These are phyloP conservation scores for Lathamus discolor DNA, from an alignment of 2,113 vertebrate species.

Conservation along the genomic window DNA sequence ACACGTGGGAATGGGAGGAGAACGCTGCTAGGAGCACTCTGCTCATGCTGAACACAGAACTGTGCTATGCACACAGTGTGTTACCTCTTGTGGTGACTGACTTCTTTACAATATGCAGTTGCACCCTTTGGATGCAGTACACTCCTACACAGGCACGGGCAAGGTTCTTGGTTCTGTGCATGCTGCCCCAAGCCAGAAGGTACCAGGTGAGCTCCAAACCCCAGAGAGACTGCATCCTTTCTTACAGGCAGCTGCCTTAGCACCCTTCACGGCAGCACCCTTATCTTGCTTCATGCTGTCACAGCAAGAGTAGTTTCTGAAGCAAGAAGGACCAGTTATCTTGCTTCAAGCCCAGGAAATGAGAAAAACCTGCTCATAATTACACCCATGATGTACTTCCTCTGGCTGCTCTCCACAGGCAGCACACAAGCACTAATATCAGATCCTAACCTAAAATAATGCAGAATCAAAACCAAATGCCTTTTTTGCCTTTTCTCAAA, in stretches of 20 bases:
- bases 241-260: not conserved
- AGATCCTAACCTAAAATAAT: not conserved
- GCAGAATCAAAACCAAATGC: not conserved
- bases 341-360: not conserved
- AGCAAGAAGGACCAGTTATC: not conserved
- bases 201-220: not conserved
- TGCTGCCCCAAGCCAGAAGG: fast-evolving
- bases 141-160: fast-evolving
- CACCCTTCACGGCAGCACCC: not conserved
- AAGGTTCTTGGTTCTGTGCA: not conserved
- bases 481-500: not conserved
- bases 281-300: not conserved
- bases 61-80: fast-evolving
- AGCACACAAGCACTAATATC: fast-evolving
- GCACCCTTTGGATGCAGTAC: fast-evolving
- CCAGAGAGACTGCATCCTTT: not conserved
- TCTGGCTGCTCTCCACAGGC: not conserved
- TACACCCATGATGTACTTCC: fast-evolving
- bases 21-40: not conserved
- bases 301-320: not conserved
- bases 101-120: not conserved
- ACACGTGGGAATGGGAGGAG: not conserved
- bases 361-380: not conserved
- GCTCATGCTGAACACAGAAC: not conserved
- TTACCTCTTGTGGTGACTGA: not conserved